phyloP scores from a whole-genome alignment of 2,888 invertebrate genomes.

The Ophion slaviceki region DNA sequence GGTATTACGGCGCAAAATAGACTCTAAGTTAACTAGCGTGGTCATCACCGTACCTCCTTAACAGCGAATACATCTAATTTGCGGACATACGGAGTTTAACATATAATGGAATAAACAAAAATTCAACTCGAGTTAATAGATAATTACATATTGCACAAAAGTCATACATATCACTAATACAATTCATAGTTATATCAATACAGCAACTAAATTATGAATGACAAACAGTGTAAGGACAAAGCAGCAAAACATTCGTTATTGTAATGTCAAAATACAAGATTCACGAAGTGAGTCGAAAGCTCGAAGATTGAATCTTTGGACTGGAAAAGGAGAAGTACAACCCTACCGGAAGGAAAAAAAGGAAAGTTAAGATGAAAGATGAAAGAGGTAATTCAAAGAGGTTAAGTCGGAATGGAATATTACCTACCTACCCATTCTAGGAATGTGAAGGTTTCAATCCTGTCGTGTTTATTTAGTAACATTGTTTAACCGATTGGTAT shows the following conservation, averaged over 20 bases:
- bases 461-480: constrained; percentile 10
- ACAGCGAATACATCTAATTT: too few relatives aligned
- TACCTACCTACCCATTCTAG: constrained; percentile 13
- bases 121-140: too few relatives aligned
- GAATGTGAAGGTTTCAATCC: constrained; percentile 39
- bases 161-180: constrained; percentile 17
- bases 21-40: too few relatives aligned
- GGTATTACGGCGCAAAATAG: too few relatives aligned
- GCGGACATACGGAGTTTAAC: too few relatives aligned
- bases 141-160: too few relatives aligned
- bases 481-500: constrained; percentile 11
- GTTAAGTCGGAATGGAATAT: constrained; percentile 45
- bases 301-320: constrained; percentile 3
- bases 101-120: too few relatives aligned
- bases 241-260: constrained; percentile 70
- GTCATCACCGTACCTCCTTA: too few relatives aligned
- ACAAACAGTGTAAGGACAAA: constrained; percentile 59
- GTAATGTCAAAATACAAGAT: constrained; percentile 69
- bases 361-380: too few relatives aligned
- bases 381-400: too few relatives aligned
- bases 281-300: constrained; percentile 35
- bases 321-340: constrained; percentile 2
- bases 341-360: not conserved
- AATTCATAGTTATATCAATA: constrained; percentile 76
- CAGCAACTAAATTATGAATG: constrained; percentile 77